These are phyloP conservation scores for Jaculus jaculus DNA, from an alignment of 2,113 vertebrate genomes.

Conservation along the genomic window DNA sequence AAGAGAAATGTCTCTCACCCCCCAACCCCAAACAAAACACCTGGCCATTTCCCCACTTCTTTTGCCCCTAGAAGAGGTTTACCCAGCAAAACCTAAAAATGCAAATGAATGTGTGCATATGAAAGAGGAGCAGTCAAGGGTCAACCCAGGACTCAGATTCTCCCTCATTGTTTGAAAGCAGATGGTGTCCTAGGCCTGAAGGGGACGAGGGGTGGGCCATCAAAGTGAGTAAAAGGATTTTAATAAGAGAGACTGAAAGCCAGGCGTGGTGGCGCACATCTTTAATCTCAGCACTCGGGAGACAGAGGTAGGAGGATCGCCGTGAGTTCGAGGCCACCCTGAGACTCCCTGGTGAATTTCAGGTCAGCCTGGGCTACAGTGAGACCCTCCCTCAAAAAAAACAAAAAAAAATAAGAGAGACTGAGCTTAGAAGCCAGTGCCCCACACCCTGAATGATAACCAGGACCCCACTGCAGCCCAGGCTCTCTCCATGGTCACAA, in stretches of 20 bases:
- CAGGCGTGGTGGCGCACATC: too few species aligned
- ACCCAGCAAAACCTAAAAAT: neutral
- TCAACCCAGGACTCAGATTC: neutral
- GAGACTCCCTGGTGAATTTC: too few species aligned
- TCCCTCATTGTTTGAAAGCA: neutral
- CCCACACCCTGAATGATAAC: neutral
- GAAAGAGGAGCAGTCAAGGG: neutral
- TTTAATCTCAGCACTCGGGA: too few species aligned
- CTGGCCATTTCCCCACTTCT: neutral
- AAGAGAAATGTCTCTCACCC: neutral
- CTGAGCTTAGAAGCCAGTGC: neutral
- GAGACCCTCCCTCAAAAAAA: too few species aligned
- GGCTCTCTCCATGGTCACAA: neutral
- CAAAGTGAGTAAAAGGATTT: neutral
- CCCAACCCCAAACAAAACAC: neutral
- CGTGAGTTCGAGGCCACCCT: too few species aligned
- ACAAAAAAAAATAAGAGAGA: too few species aligned
- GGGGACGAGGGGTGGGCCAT: neutral
- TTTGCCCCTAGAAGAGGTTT: neutral
- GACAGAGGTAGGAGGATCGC: too few species aligned
- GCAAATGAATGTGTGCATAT: neutral
- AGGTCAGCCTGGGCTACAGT: too few species aligned
- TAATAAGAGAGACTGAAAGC: neutral
- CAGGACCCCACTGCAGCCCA: neutral
- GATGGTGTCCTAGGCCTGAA: neutral